Conservation (phyloP, 2,888 invertebrate species). For the Spodoptera littoralis region DNA sequence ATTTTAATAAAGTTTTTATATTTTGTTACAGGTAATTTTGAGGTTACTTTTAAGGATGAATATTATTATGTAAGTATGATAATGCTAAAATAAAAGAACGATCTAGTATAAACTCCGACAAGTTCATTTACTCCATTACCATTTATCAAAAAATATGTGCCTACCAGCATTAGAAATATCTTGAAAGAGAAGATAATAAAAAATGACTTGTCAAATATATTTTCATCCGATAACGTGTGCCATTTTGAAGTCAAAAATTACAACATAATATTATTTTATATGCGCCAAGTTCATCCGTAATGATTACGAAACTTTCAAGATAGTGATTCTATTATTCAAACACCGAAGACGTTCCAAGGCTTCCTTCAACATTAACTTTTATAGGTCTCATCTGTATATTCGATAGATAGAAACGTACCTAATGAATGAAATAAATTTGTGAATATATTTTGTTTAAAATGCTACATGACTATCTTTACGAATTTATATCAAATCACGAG, state of each 20-base stretch:
- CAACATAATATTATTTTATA: constrained; percentile 39
- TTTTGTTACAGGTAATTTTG: constrained; percentile 69
- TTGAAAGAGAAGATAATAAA: no score
- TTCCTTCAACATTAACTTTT: constrained; percentile 62
- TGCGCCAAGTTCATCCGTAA: constrained; percentile 54
- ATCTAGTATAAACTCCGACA: no score
- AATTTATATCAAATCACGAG: constrained; percentile 48
- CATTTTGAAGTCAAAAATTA: constrained; percentile 42
- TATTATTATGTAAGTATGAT: constrained; percentile 39
- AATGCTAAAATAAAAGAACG: background rate
- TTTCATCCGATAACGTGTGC: constrained; percentile 10
- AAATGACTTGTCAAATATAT: background rate
- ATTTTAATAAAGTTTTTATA: constrained; percentile 22
- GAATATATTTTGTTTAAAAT: constrained; percentile 1
- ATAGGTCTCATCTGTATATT: constrained; percentile 43
- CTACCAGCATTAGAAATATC: no score
- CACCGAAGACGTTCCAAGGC: constrained; percentile 67
- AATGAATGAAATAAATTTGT: constrained; percentile 14
- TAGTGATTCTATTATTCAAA: constrained; percentile 65
- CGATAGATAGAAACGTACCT: constrained; percentile 2
- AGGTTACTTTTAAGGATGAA: constrained; percentile 43
- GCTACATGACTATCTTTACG: background rate
- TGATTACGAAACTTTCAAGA: constrained; percentile 62
- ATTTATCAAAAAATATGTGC: no score
- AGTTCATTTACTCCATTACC: no score